Conservation (phyloP, 2,113 vertebrate species). For the Okapia johnstoni region DNA sequence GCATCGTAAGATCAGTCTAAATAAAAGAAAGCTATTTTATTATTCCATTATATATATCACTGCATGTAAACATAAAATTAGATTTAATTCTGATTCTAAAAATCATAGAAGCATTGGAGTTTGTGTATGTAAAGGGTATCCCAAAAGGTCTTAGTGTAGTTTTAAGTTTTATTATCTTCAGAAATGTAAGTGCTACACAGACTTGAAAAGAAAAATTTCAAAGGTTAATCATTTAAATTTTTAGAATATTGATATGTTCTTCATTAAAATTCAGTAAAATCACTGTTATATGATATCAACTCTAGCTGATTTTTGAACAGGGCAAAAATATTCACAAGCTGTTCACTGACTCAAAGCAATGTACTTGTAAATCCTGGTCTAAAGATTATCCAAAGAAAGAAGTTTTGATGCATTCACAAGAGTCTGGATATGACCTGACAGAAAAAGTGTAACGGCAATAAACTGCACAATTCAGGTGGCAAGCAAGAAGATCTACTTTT, state of each 20-base stretch:
- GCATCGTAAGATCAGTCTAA: constrained; percentile 97
- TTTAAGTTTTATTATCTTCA: constrained; percentile 26
- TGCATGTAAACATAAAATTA: constrained; percentile 4
- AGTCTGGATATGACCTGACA: background rate
- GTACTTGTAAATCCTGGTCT: background rate
- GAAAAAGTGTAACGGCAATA: background rate
- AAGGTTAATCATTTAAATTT: background rate
- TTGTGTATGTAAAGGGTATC: background rate
- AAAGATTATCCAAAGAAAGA: background rate
- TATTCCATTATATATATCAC: background rate
- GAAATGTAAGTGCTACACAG: background rate
- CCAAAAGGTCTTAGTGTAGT: background rate
- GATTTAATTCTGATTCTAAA: constrained; percentile 22
- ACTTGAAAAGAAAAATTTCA: background rate
- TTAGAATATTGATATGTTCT: background rate
- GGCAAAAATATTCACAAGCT: background rate
- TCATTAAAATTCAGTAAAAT: constrained; percentile 28
- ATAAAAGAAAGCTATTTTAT: constrained; percentile 70
- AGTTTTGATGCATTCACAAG: background rate
- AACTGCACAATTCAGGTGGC: background rate
- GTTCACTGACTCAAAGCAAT: background rate
- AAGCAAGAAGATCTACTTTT: background rate
- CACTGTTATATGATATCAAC: background rate
- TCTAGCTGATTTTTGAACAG: background rate
- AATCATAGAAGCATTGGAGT: background rate